Evolutionary conservation across 2,797 vertebrate genomes (phyloP).

Genomic region (Argya squamiceps): DNA sequence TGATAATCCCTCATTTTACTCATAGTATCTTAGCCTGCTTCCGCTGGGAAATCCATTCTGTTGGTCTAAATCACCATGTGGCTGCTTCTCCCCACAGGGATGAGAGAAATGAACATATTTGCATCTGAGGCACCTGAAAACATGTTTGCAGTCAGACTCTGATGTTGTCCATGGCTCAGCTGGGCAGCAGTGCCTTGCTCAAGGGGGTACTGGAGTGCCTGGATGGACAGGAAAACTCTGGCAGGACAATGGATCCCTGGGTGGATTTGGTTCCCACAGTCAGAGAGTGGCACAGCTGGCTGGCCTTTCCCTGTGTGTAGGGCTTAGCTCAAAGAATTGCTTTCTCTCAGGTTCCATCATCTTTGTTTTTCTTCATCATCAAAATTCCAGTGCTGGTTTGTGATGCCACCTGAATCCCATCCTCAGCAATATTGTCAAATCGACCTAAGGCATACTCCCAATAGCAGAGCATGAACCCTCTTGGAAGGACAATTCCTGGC

Average conservation of each 20-base stretch:
- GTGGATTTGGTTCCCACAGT: background rate
- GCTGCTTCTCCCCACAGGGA: background rate
- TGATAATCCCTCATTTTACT: background rate
- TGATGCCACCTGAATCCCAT: background rate
- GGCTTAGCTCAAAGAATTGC: background rate
- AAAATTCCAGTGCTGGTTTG: background rate
- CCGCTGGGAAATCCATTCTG: background rate
- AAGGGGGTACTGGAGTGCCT: background rate
- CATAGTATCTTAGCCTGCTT: background rate
- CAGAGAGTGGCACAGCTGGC: background rate
- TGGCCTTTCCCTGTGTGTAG: background rate
- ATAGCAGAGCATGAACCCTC: background rate
- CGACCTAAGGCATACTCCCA: background rate
- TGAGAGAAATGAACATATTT: background rate
- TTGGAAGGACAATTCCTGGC: background rate
- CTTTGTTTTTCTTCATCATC: background rate
- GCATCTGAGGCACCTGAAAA: background rate
- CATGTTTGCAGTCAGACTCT: background rate
- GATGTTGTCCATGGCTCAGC: accelerated
- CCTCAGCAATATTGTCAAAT: background rate
- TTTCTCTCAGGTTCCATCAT: background rate
- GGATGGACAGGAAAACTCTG: background rate
- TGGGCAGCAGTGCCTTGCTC: background rate
- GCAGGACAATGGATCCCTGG: background rate
- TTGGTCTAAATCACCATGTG: background rate